Evolutionary conservation across 1,140 invertebrate genomes (phyloP), one percentile per base, ranked within the genome.

Genomic region (Branchinecta lindahli): DNA sequence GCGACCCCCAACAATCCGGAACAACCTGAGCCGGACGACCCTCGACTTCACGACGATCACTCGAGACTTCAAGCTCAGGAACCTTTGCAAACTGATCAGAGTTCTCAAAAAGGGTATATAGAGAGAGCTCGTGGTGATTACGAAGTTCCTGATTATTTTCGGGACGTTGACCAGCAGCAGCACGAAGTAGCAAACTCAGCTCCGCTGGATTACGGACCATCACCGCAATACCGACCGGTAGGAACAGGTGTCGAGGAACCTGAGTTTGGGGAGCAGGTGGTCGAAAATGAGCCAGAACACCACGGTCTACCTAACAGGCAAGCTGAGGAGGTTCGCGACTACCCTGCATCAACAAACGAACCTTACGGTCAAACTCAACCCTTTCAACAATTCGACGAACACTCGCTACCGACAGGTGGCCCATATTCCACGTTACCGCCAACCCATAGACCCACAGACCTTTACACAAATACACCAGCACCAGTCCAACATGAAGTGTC

Each of bases 1-100:
- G 12, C 52, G 12, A 12, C 52, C 18, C 52, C 52, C 12, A 61
- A 61, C 52, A 15, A 12, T 61, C 18, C 52, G 12, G 18, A 61
- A 15, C 52, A 61, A 61, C 18, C 18, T 15, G 52, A 61, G 18
- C 18, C 18, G 1, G 52, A 61, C 12, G 52, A 61, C 18, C 52
- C 52, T 61, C 52, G 52, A 61, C 18, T 15, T 61, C 52, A 61
- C 52, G 52, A 61, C 18, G 52, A 61, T 61, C 52, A 61, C 52
- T 61, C 52, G 2, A 61, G 52, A 61, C 18, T 61, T 61, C 12
- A 61, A 15, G 12, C 52, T 20, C 12, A 61, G 18, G 52, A 61
- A 6, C 2, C 52, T 61, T 12, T 61, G 12, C 52, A 15, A 15
- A 12, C 52, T 61, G 12, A 61, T 15, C 6, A 2, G 12, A 61